Evolutionary conservation across 2,888 invertebrate species (phyloP), one percentile per base, ranked within the genome.

Genomic region (Morinoia aosen): DNA sequence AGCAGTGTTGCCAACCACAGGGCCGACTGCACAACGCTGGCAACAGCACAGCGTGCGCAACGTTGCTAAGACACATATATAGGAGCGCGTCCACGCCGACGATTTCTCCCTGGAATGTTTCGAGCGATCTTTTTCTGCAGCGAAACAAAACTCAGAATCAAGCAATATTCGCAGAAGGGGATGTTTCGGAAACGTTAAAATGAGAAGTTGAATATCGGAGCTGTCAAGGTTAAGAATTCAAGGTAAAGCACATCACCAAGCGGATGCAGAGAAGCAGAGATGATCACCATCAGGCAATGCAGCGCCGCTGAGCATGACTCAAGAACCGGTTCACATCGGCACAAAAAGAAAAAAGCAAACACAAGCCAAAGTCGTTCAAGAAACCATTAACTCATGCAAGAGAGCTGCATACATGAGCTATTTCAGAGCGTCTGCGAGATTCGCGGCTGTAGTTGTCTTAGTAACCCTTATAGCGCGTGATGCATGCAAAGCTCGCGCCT

Each of bases 1-100:
- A 12, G 93, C 93, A 93, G 93, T 93, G 93, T 93, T 93, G 93
- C 56, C 93, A 93, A 57, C 93, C 93, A 90, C 90, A 40, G 25
- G 58, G 93, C n/a, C 39, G 93, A 48, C 58, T 57, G 5, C 57
- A 33, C 93, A 93, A 56, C 57, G 57, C 48, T 48, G 48, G 93
- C 93, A 93, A 93, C 93, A 93, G 93, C 39, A 57, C 25, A 57
- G 19, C 93, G 57, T 14, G 25, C 14, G 11, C 93, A 48, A 57
- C 58, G 93, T 93, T 93, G 93, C 93, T 93, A 93, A 57, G 93
- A 93, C 93, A 93, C 93, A 57, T 14, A 57, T 33, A 14, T 56
- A 39, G 14, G 90, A 48, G 90, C 90, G 40, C 19, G 90, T 90
- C 90, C 90, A 90, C 90, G 90, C 48, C 39, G 90, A 39, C 90